Evolutionary conservation across 2,888 invertebrate genomes (phyloP).

Genomic region (Drosophila yooni): DNA sequence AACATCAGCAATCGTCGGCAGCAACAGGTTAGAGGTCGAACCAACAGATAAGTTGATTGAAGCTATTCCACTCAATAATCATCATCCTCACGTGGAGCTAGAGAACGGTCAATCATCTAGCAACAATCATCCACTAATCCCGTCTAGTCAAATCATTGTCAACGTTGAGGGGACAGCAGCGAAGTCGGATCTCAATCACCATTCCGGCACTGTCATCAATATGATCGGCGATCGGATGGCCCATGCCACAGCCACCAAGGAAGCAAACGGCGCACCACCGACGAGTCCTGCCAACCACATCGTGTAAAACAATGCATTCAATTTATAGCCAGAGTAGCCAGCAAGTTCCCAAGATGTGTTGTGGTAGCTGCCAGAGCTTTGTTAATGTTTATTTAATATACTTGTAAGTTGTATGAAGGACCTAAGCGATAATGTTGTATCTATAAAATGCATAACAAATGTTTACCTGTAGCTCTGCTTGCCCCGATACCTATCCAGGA

Average conservation of each 20-base stretch:
- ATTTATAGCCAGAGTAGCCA: conserved; percentile 18
- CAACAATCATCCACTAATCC: conserved; percentile 32
- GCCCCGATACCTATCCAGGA: conserved; percentile 11
- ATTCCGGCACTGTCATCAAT: conserved; percentile 42
- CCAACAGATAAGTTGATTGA: conserved; percentile 84
- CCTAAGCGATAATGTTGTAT: conserved; percentile 16
- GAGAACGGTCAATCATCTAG: conserved; percentile 41
- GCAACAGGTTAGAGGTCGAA: conserved; percentile 77
- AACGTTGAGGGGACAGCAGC: conserved; percentile 38
- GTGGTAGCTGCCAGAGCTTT: conserved; percentile 33
- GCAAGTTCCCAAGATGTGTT: conserved; percentile 9
- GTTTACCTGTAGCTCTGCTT: conserved; percentile 34
- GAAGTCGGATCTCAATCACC: conserved; percentile 7
- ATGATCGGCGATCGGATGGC: conserved; percentile 56
- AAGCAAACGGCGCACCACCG: conserved; percentile 48
- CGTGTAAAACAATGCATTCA: conserved; percentile 31
- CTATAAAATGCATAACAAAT: conserved; percentile 23
- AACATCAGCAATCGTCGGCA: conserved; percentile 45
- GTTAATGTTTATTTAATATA: conserved; percentile 42
- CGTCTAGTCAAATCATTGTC: conserved; percentile 50
- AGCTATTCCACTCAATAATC: conserved; percentile 71
- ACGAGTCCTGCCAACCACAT: conserved; percentile 14
- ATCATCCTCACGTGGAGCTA: conserved; percentile 56
- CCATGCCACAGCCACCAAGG: conserved; percentile 51
- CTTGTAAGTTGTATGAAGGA: conserved; percentile 47